Evolutionary conservation across 2,888 invertebrate genomes (phyloP).

Genomic region (Oscheius sp.): DNA sequence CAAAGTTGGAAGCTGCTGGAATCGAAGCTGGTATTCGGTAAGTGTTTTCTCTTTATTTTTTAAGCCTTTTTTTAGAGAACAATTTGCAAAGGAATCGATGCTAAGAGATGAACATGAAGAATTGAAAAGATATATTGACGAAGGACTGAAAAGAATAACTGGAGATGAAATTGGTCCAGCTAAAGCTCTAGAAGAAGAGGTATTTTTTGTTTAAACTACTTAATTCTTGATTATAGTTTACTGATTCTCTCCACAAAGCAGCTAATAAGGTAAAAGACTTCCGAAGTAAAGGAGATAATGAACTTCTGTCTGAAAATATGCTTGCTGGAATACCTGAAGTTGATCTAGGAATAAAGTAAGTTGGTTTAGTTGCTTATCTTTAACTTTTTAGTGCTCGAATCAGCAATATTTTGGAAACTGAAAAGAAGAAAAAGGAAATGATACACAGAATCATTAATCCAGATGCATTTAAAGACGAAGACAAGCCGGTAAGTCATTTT

Average conservation of each 20-base stretch:
- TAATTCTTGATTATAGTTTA: slow-evolving; percentile 9
- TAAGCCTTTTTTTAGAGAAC: slow-evolving; percentile 47
- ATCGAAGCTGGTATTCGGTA: slow-evolving; percentile 63
- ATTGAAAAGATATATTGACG: slow-evolving; percentile 62
- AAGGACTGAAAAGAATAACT: slow-evolving; percentile 37
- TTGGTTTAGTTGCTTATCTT: slow-evolving; percentile 32
- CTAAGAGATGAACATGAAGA: slow-evolving; percentile 68
- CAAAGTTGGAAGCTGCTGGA: slow-evolving; percentile 60
- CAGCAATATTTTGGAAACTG: slow-evolving; percentile 96
- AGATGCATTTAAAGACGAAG: slow-evolving; percentile 20
- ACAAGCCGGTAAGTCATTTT: neutral
- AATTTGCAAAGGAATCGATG: slow-evolving; percentile 67
- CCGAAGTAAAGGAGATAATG: slow-evolving; percentile 88
- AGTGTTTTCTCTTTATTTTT: neutral
- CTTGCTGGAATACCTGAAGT: slow-evolving; percentile 98
- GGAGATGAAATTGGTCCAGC: neutral
- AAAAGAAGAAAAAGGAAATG: slow-evolving; percentile 93
- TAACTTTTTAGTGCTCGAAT: slow-evolving; percentile 83
- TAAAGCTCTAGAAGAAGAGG: neutral
- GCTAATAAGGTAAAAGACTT: slow-evolving; percentile 85
- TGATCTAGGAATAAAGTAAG: slow-evolving; percentile 93
- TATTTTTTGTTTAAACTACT: neutral
- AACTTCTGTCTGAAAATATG: slow-evolving; percentile 99
- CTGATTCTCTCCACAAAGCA: slow-evolving; percentile 76
- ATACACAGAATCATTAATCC: slow-evolving; percentile 74